Base-by-base conservation (phyloP, 2,888 invertebrate species). In the Calliopum simillimum region DNA sequence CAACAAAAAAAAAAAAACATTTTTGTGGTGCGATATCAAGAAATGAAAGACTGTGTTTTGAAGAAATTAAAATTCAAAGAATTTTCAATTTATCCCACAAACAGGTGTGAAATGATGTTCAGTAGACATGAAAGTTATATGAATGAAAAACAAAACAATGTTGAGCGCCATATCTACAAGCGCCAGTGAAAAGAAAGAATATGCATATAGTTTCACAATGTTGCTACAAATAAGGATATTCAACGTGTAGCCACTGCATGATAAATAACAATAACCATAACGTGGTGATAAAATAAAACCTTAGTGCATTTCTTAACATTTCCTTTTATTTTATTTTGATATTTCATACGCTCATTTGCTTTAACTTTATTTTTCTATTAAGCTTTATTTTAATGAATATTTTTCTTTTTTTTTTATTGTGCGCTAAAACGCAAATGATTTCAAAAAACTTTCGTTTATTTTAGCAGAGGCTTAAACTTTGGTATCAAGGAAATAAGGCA, bases 401-500 rank as follows among this genome's bases (percentile, higher is more conserved):
- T 16, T 43, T 59, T n/a, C 16, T 4, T 59, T 16, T 2, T 5
- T n/a, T 33, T 51, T 21, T n/a, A 25, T 16, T 41, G 11, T 19
- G 16, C 46, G 44, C 21, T 61, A 11, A 55, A 55, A 55, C 43
- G 65, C 41, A 47, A 65, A 65, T 53, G 51, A 44, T 53, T 43
- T 43, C 44, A 41, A 55, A 55, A 53, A 49, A 14, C 13, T 14
- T 16, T 49, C 49, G 1, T 49, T 14, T 5, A 16, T 49, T 16
- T 16, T 14, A n/a, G 33, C 33, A 8, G n/a, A n/a, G n/a, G 51
- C 51, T 21, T 5, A 41, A 19, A 25, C 46, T 33, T 59, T 41
- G 16, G 23, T n/a, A 49, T 21, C 47, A 41, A n/a, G 66, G 61
- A 70, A 61, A 61, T 66, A 21, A 47, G 64, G 63, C 67, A 68